Conservation (phyloP, 1,140 invertebrate species). For the roundworm (Caenorhabditis elegans) region WBcel235 BX284602.5:11008501-11009000, state of each 20-base stretch:
- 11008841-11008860: conserved; percentile 26
- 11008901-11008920: too few species aligned
- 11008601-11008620: neutral
- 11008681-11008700: neutral
- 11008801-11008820: neutral
- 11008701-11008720: neutral
- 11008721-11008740: neutral
- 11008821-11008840: too few species aligned
- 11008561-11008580: too few species aligned
- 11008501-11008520: too few species aligned
- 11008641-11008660: neutral
- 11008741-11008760: neutral
- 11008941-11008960: neutral
- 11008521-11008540: too few species aligned
- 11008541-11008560: too few species aligned
- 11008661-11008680: neutral
- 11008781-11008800: too few species aligned
- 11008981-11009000: too few species aligned
- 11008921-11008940: neutral
- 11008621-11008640: neutral
- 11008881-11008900: conserved; percentile 8
- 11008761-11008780: too few species aligned
- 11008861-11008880: neutral
- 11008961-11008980: too few species aligned
- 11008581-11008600: too few species aligned